These are phyloP conservation scores for Triops longicaudatus DNA, from an alignment of 1,140 invertebrate genomes.

Conservation along the genomic window DNA sequence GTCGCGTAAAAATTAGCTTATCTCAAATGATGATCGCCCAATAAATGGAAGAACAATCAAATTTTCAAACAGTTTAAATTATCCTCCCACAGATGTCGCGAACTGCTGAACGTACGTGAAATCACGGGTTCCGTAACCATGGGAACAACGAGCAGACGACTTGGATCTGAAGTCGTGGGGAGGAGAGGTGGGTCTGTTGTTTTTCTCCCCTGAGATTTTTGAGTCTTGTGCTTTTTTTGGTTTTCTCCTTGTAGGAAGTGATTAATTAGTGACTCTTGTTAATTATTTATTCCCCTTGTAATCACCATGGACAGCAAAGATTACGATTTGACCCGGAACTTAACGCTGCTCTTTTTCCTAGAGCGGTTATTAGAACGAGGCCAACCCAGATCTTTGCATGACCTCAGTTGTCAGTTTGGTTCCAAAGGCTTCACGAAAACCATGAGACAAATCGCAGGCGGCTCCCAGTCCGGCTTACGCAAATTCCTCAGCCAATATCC, in stretches of 20 bases:
- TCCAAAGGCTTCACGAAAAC: conserved; percentile 86
- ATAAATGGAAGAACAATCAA: too few relatives aligned
- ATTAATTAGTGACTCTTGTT: neutral
- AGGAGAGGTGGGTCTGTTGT: conserved; percentile 11
- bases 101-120: neutral
- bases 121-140: neutral
- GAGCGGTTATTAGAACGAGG: conserved; percentile 87
- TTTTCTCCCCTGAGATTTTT: conserved; percentile 13
- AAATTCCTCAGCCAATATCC: conserved; percentile 87
- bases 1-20: too few relatives aligned
- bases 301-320: conserved; percentile 76
- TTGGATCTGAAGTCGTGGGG: neutral
- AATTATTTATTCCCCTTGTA: neutral
- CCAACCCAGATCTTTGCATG: conserved; percentile 79
- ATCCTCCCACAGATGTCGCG: neutral
- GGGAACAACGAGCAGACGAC: neutral
- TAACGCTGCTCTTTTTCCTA: conserved; percentile 91
- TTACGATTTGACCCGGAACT: conserved; percentile 85
- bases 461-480: conserved; percentile 84
- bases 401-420: conserved; percentile 92
- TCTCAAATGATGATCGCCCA: too few relatives aligned
- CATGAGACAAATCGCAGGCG: conserved; percentile 87
- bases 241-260: neutral
- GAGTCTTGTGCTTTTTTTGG: conserved; percentile 18
- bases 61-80: neutral